Evolutionary conservation across 2,797 vertebrate genomes (phyloP).

Genomic region (Pristis pectinata): DNA sequence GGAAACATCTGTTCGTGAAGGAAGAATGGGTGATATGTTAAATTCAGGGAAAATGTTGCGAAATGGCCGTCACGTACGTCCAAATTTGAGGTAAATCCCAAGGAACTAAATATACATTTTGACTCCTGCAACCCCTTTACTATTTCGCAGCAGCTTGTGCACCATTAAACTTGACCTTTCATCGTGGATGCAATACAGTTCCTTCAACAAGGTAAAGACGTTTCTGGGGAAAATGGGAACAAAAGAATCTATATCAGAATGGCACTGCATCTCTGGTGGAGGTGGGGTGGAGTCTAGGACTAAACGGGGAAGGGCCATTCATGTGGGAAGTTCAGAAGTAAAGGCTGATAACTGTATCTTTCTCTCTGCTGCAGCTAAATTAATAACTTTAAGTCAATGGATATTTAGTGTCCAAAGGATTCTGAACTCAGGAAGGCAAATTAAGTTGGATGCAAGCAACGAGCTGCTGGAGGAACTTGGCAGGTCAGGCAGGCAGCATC

Average conservation of each 20-base stretch:
- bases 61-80: slow-evolving; percentile 11
- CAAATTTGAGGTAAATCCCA: slow-evolving; percentile 10
- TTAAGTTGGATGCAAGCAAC: not conserved
- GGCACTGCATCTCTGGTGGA: not conserved
- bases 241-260: not conserved
- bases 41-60: slow-evolving; percentile 1
- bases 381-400: not conserved
- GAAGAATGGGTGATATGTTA: not conserved
- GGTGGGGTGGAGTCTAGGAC: not conserved
- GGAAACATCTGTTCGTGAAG: not conserved
- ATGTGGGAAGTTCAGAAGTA: not conserved
- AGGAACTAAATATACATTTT: not conserved
- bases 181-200: not conserved
- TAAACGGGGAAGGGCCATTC: not conserved
- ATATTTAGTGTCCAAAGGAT: not conserved
- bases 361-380: not conserved
- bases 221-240: not conserved
- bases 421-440: not conserved
- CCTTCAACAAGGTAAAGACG: not conserved
- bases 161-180: not conserved
- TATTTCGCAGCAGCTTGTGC: not conserved
- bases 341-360: not conserved
- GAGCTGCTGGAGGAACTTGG: too few species aligned
- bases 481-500: too few species aligned
- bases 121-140: not conserved